Evolutionary conservation across 2,797 vertebrate species (phyloP).

Genomic region (Danionella dracula): DNA sequence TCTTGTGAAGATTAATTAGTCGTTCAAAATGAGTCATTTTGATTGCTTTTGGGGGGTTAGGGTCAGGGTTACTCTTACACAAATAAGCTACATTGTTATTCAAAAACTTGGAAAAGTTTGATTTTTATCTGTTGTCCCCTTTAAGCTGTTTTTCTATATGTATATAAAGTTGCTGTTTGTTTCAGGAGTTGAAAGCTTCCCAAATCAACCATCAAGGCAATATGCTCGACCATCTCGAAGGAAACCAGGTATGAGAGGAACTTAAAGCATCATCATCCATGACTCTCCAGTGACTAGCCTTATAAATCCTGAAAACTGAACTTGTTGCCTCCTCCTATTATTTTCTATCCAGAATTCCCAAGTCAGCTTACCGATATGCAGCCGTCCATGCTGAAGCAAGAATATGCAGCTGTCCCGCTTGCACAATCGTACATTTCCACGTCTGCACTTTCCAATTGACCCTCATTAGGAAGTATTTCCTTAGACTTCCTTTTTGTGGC

Average conservation of each 20-base stretch:
- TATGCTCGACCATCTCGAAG: slow-evolving; percentile 63
- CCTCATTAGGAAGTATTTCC: slow-evolving; percentile 6
- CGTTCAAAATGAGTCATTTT: no score
- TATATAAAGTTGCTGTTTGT: neutral
- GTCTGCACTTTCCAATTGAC: neutral
- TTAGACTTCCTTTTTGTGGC: neutral
- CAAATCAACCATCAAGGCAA: slow-evolving; percentile 63
- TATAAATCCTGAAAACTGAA: neutral
- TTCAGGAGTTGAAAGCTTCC: slow-evolving; percentile 55
- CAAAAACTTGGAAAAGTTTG: no score
- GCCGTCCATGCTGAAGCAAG: slow-evolving; percentile 73
- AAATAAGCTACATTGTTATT: no score
- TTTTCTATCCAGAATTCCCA: slow-evolving; percentile 53
- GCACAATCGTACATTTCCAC: slow-evolving; percentile 73
- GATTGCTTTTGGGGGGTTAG: no score
- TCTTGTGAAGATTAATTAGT: no score
- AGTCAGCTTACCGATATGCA: slow-evolving; percentile 81
- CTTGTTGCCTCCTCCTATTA: neutral
- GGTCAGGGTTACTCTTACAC: no score
- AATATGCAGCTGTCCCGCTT: slow-evolving; percentile 73
- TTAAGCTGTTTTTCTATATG: no score
- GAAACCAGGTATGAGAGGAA: slow-evolving; percentile 64
- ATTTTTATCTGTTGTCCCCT: no score
- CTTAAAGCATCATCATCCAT: neutral
- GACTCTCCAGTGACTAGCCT: no score